These are phyloP conservation scores for Falco cherrug DNA, from an alignment of 2,797 vertebrate genomes.

Conservation along the genomic window DNA sequence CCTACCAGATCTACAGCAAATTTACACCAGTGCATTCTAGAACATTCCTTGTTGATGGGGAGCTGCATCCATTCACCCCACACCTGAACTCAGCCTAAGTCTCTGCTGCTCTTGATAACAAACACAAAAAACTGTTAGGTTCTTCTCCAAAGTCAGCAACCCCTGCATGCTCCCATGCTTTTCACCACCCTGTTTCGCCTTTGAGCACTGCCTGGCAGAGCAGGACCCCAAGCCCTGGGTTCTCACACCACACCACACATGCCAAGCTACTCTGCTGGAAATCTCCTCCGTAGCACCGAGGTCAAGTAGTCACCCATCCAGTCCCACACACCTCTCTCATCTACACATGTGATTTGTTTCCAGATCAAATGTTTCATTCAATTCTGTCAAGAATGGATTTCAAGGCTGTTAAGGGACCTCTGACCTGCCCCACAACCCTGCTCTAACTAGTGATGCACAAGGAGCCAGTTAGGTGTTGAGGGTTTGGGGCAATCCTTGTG, in stretches of 20 bases:
- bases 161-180: neutral
- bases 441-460: neutral
- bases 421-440: neutral
- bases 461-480: neutral
- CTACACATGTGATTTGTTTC: neutral
- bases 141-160: neutral
- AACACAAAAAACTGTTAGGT: neutral
- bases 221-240: neutral
- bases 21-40: neutral
- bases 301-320: neutral
- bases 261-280: fast-evolving
- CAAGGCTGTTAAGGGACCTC: neutral
- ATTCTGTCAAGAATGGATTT: neutral
- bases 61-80: neutral
- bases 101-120: neutral
- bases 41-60: neutral
- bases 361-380: neutral
- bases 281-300: neutral
- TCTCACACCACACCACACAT: neutral
- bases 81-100: neutral
- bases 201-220: neutral
- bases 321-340: neutral
- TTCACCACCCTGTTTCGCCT: neutral
- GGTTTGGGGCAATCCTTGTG: neutral
- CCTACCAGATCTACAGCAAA: neutral